Evolutionary conservation across 2,113 vertebrate genomes (phyloP).

Genomic region (Ammospiza nelsoni): DNA sequence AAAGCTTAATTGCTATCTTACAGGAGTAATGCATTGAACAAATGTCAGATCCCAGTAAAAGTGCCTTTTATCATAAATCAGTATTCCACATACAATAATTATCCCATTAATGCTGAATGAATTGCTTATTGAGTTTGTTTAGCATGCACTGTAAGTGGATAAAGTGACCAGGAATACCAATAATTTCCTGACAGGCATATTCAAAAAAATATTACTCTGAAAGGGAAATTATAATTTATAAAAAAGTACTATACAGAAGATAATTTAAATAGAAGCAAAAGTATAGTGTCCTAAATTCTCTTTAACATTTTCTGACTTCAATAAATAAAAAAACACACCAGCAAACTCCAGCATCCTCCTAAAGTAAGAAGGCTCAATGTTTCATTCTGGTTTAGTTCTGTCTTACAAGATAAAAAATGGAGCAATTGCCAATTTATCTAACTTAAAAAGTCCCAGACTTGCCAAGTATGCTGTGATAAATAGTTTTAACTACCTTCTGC

Average conservation of each 20-base stretch:
- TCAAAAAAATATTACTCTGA: background rate
- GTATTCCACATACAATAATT: constrained; percentile 46
- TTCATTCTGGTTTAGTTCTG: constrained; percentile 2
- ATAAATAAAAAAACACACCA: background rate
- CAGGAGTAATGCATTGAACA: constrained; percentile 56
- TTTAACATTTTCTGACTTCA: background rate
- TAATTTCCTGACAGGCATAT: background rate
- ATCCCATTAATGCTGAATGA: constrained; percentile 40
- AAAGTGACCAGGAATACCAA: background rate
- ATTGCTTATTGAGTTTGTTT: constrained; percentile 35
- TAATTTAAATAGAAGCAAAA: background rate
- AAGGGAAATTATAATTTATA: background rate
- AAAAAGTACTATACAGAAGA: background rate
- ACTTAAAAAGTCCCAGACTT: background rate
- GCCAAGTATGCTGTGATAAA: constrained; percentile 21
- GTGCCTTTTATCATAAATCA: constrained; percentile 57
- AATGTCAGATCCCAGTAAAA: constrained; percentile 32
- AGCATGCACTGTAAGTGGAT: background rate
- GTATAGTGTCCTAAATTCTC: background rate
- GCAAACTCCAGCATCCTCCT: background rate
- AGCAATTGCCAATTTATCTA: constrained; percentile 22
- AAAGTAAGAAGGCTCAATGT: background rate
- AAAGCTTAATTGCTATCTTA: constrained; percentile 55
- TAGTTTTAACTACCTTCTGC: background rate
- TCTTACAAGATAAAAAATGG: background rate